Evolutionary conservation across 2,888 invertebrate species (phyloP).

Genomic region (Hemicrepidius hirtus): DNA sequence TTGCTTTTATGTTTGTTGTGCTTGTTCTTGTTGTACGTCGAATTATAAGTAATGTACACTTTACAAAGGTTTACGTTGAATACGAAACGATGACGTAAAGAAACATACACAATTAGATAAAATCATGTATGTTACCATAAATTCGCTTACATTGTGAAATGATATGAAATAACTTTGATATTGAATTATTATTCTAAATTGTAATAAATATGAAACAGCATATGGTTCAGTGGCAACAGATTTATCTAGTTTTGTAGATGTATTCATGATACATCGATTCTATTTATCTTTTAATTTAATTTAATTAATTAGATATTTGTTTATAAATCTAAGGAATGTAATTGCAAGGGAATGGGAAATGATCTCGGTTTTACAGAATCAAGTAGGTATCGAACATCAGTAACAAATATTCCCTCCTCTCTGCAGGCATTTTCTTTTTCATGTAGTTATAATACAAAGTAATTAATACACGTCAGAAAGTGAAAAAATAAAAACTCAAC

Average conservation of each 20-base stretch:
- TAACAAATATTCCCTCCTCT: conserved; percentile 17
- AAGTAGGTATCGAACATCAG: conserved; percentile 9
- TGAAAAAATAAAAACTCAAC: conserved; percentile 27
- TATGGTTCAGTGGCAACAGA: conserved; percentile 8
- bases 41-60: conserved; percentile 12
- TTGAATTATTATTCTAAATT: conserved; percentile 41
- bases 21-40: conserved; percentile 30
- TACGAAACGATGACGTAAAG: conserved; percentile 36
- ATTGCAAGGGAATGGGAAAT: too few relatives aligned
- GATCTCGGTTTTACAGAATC: not conserved
- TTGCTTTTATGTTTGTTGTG: conserved; percentile 36
- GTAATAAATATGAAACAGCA: conserved; percentile 30
- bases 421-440: conserved; percentile 28
- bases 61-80: not conserved
- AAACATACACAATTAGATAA: conserved; percentile 42
- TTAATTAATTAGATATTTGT: too few relatives aligned
- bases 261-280: not conserved
- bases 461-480: conserved; percentile 39
- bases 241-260: conserved; percentile 1
- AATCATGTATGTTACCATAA: conserved; percentile 40
- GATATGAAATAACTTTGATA: conserved; percentile 46
- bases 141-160: conserved; percentile 43
- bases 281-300: too few relatives aligned
- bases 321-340: too few relatives aligned
- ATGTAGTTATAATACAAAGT: conserved; percentile 26